These are phyloP conservation scores for Ophonus ardosiacus DNA, from an alignment of 2,888 invertebrate species.

Conservation along the genomic window DNA sequence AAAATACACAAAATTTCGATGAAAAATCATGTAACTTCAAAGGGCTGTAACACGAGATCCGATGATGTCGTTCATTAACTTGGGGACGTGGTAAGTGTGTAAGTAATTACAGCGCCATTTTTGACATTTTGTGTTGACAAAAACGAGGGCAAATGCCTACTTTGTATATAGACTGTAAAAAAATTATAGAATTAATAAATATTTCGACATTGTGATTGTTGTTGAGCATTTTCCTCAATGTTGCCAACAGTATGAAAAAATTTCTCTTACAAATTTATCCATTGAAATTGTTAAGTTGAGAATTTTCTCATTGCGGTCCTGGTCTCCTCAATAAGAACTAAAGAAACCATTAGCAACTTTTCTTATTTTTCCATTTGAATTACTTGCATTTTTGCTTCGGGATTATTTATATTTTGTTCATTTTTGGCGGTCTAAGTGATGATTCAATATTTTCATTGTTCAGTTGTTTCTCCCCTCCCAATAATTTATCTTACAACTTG, in stretches of 20 bases:
- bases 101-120: too few species aligned
- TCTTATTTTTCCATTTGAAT: conserved; percentile 12
- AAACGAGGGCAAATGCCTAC: too few species aligned
- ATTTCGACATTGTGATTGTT: neutral
- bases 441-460: conserved; percentile 24
- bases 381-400: conserved; percentile 1
- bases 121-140: too few species aligned
- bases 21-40: too few species aligned
- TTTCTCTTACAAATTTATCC: neutral
- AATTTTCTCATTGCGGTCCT: neutral
- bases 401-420: neutral
- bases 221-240: neutral
- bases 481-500: neutral
- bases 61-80: too few species aligned
- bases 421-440: neutral
- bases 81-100: too few species aligned
- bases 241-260: neutral
- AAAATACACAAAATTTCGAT: too few species aligned
- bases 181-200: neutral
- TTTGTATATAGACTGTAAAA: too few species aligned
- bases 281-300: neutral
- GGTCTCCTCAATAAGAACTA: neutral
- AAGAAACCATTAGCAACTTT: conserved; percentile 1
- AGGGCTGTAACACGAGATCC: too few species aligned
- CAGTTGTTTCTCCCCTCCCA: neutral